Conservation (phyloP, 2,113 vertebrate species). For the Spea multiplicata region DNA sequence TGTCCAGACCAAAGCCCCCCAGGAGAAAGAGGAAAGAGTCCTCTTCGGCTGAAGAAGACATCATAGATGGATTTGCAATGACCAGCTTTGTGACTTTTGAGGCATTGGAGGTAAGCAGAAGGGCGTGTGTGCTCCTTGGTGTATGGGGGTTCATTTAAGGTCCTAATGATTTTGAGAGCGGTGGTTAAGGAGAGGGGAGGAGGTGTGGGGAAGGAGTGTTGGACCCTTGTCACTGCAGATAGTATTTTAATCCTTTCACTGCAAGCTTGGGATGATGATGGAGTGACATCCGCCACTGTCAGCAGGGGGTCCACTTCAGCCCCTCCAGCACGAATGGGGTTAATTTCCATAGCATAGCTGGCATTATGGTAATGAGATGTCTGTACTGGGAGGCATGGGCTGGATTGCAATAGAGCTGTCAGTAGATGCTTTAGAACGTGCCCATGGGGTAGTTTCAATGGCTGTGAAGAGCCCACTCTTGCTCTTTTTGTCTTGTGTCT, state of each 20-base stretch:
- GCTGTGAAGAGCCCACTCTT: not conserved
- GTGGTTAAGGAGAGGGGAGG: conserved; percentile 9
- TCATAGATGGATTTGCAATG: conserved; percentile 93
- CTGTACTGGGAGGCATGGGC: conserved; percentile 24
- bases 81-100: conserved; percentile 87
- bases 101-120: conserved; percentile 83
- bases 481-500: not conserved
- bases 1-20: conserved; percentile 82
- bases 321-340: conserved; percentile 13
- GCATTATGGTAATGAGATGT: conserved; percentile 34
- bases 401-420: conserved; percentile 14
- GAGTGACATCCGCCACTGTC: not conserved
- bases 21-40: conserved; percentile 87
- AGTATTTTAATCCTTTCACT: conserved; percentile 39
- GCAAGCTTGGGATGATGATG: conserved; percentile 27
- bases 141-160: conserved; percentile 47
- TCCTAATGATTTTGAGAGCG: conserved; percentile 45
- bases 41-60: conserved; percentile 88
- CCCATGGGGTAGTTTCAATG: not conserved
- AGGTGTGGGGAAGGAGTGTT: conserved; percentile 13
- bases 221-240: conserved; percentile 46
- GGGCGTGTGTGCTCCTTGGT: conserved; percentile 42
- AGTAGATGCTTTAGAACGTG: not conserved
- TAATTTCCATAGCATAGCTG: conserved; percentile 25
- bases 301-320: conserved; percentile 11